Percentiles rank a stretch among this genome's conserved stretches.
Evolutionary conservation across 2,888 invertebrate genomes (phyloP).

Genomic region (Dioctria linearis): DNA sequence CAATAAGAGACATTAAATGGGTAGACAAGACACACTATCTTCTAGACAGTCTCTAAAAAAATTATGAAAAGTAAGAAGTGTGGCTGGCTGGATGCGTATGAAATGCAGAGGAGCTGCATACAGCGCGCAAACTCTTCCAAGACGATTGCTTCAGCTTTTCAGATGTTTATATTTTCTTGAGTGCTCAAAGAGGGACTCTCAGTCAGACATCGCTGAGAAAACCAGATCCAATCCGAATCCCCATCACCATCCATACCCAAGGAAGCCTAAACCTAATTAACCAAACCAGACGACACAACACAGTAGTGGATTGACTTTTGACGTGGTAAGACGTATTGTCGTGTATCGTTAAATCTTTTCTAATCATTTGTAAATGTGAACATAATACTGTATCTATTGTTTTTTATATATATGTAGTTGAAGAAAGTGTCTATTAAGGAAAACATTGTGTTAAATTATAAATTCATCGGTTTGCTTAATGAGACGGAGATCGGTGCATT

Average conservation of each 20-base stretch:
- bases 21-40: no score
- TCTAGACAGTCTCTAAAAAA: neutral
- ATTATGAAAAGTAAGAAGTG: neutral
- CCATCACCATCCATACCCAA: neutral
- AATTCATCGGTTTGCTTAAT: no score
- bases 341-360: neutral
- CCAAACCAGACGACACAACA: neutral
- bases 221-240: slow-evolving; percentile 8
- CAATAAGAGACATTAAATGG: neutral
- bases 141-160: neutral
- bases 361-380: neutral
- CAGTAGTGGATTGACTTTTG: neutral
- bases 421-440: no score
- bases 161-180: slow-evolving; percentile 5
- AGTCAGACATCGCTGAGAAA: neutral
- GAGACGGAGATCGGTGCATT: neutral
- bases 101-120: neutral
- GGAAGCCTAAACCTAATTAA: no score
- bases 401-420: no score
- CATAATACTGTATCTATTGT: neutral
- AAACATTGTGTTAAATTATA: no score
- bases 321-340: neutral
- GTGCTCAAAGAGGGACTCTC: neutral
- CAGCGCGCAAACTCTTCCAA: neutral
- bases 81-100: neutral